Evolutionary conservation across 1,140 invertebrate genomes (phyloP).

Genomic region (Heliconius eleuchia): DNA sequence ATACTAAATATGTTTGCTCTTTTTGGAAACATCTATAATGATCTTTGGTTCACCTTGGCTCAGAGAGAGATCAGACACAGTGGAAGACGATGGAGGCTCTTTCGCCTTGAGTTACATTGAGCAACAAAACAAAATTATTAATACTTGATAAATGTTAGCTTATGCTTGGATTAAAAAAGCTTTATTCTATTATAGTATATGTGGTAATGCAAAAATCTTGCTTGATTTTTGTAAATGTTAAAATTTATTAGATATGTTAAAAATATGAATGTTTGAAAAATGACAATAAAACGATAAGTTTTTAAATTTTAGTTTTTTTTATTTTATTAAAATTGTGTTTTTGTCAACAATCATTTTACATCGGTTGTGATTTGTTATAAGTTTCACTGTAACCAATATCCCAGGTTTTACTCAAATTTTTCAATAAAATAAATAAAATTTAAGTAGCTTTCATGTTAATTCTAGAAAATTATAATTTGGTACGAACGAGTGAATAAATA

Average conservation of each 20-base stretch:
- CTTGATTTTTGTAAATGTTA: neutral
- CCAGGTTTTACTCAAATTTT: neutral
- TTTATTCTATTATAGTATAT: neutral
- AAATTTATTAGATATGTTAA: neutral
- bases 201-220: neutral
- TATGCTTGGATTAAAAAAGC: neutral
- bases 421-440: constrained; percentile 23
- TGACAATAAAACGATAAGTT: constrained; percentile 57
- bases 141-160: too few relatives aligned
- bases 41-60: too few relatives aligned
- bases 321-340: constrained; percentile 54
- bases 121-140: too few relatives aligned
- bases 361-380: constrained; percentile 38
- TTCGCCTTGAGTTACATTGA: too few relatives aligned
- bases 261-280: neutral
- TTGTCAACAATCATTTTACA: constrained; percentile 55
- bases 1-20: too few relatives aligned
- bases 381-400: constrained; percentile 19
- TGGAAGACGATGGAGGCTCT: too few relatives aligned
- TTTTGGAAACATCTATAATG: too few relatives aligned
- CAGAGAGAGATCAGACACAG: too few relatives aligned
- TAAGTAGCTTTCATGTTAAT: constrained; percentile 19
- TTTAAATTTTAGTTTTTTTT: constrained; percentile 54
- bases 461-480: constrained; percentile 29
- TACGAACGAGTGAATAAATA: constrained; percentile 36